Evolutionary conservation across 2,113 vertebrate species (phyloP).

Genomic region (Mormyrus iriodes): DNA sequence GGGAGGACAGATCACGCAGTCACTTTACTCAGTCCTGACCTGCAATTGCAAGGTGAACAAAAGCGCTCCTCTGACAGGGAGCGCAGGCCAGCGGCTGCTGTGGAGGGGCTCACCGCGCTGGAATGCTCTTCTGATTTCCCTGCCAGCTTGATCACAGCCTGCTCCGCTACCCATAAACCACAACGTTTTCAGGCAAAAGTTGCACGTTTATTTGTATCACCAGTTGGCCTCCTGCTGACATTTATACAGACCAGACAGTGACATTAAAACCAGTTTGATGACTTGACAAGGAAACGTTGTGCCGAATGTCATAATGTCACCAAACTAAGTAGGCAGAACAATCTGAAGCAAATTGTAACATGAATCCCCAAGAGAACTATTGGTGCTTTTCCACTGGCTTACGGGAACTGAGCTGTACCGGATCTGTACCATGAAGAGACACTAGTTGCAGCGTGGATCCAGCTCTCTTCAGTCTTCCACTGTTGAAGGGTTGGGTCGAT

Average conservation of each 20-base stretch:
- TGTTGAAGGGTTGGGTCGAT: background rate
- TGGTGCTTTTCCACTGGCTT: background rate
- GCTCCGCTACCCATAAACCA: background rate
- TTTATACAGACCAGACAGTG: background rate
- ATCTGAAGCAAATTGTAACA: background rate
- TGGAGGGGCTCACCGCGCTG: background rate
- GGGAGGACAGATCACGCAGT: background rate
- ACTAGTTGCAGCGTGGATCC: background rate
- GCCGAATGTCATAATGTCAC: background rate
- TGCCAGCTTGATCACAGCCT: background rate
- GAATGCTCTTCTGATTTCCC: background rate
- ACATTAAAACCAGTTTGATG: background rate
- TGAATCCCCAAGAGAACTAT: background rate
- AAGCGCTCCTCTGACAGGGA: background rate
- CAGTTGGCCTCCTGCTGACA: background rate
- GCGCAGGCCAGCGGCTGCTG: background rate
- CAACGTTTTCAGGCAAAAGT: background rate
- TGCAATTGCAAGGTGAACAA: background rate
- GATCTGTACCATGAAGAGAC: background rate
- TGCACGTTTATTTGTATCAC: background rate
- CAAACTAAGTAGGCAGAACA: background rate
- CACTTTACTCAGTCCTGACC: background rate
- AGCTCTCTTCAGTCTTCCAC: background rate
- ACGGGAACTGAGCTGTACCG: background rate
- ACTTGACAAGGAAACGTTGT: background rate